Base-by-base conservation (phyloP, 2,797 vertebrate genomes). In the Loriculus beryllinus region DNA sequence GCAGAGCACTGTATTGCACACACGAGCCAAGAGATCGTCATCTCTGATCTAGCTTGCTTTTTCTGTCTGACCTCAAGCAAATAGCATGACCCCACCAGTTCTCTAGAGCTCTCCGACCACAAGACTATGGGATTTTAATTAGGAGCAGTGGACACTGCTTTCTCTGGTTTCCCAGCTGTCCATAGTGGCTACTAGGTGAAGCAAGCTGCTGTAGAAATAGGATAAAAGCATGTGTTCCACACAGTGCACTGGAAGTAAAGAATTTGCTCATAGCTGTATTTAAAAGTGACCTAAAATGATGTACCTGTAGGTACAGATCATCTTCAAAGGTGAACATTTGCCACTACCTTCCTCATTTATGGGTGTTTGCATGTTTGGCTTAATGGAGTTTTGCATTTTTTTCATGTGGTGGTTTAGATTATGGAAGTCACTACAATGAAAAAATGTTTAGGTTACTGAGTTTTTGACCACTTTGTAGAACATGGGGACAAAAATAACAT, bases 1-100 rank as follows among this genome's bases (percentile, higher is more conserved):
- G 78, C 1, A 0, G 42, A 82, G 75, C 31, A 22, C 67, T 86
- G 65, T 43, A 7, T 47, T 81, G 29, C 79, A 37, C 10, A 1
- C 67, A 39, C 3, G 9, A 88, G 82, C 85, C 82, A 90, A 86
- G 75, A 90, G 82, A 84, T 93, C 70, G 12, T 95, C 85, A 74
- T 88, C 92, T 64, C 79, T 84, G 71, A 45, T 57, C 87, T 64
- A 25, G 37, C 5, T 6, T 76, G 85, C 77, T 90, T 77, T 88
- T 95, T 90, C 76, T 86, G 89, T 90, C 91, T 91, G 72, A 93
- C 87, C 82, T 94, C 83, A 52, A 86, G 91, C 77, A 93, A 86
- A 79, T 70, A 56, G 39, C 1, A 0, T 2, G 2, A 88, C 85
- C 91, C n/a, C 3, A 6, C 37, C 5, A 2, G 59, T 29, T 85